These are phyloP conservation scores for Thera britannica DNA, from an alignment of 2,888 invertebrate species.

Conservation along the genomic window DNA sequence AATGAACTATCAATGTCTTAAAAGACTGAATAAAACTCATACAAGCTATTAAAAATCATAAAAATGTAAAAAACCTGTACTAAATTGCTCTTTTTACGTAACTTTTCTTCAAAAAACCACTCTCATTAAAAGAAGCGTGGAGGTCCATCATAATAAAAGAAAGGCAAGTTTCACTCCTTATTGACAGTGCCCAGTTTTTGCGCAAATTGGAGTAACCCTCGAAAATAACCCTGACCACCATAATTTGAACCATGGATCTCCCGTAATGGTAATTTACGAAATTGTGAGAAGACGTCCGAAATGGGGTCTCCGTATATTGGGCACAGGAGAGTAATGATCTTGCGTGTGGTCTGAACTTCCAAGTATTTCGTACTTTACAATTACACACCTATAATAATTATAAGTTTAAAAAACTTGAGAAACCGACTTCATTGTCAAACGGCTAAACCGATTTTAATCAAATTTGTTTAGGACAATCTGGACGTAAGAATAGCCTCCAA, in stretches of 20 bases:
- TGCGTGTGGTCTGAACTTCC: conserved; percentile 68
- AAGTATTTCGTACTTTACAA: conserved; percentile 58
- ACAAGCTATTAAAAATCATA: conserved; percentile 3
- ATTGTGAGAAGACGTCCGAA: conserved; percentile 48
- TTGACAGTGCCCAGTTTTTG: conserved; percentile 57
- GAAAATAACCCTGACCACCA: conserved; percentile 56
- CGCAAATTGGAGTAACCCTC: conserved; percentile 65
- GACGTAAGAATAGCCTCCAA: too few relatives aligned
- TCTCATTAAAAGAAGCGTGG: conserved; percentile 44
- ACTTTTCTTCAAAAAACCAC: conserved; percentile 41
- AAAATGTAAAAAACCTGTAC: conserved; percentile 1
- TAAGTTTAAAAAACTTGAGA: too few relatives aligned
- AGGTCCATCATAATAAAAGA: conserved; percentile 53
- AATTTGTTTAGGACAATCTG: too few relatives aligned
- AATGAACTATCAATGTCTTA: not conserved
- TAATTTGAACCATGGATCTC: conserved; percentile 49
- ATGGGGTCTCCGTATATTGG: conserved; percentile 54
- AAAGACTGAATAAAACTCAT: not conserved
- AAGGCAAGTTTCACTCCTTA: conserved; percentile 59
- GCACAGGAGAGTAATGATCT: conserved; percentile 57
- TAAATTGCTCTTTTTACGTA: conserved; percentile 29
- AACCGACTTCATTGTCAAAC: too few relatives aligned
- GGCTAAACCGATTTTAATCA: too few relatives aligned
- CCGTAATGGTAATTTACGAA: conserved; percentile 47
- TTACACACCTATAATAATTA: conserved; percentile 53